Percentiles rank a stretch among this genome's conserved stretches.
Conservation (phyloP, 2,888 invertebrate species). For the Autographa pulchrina region DNA sequence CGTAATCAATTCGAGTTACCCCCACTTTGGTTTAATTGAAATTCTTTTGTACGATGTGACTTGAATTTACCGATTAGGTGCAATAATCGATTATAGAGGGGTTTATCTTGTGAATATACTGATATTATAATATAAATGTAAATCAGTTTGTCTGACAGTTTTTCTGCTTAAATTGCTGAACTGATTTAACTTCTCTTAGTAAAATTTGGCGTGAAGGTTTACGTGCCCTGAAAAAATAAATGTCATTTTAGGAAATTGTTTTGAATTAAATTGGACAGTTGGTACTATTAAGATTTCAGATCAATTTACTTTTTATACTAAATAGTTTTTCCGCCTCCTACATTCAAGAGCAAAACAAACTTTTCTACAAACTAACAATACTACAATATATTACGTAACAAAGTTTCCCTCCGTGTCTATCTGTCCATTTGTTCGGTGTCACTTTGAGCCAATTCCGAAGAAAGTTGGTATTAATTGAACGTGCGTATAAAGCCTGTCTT, state of each 20-base stretch:
- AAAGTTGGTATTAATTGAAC: conserved; percentile 42
- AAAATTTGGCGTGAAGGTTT: too few relatives aligned
- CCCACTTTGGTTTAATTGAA: conserved; percentile 77
- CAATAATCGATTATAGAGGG: conserved; percentile 50
- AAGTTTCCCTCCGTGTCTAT: conserved; percentile 22
- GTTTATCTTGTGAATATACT: conserved; percentile 19
- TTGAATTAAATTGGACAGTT: background rate
- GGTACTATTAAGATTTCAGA: background rate
- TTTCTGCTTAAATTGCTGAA: background rate
- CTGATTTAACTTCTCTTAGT: background rate
- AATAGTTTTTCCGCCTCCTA: background rate
- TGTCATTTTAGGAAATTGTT: too few relatives aligned
- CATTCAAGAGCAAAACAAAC: background rate
- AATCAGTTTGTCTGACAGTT: background rate
- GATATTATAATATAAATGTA: conserved; percentile 1
- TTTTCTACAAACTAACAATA: background rate
- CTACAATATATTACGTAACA: background rate
- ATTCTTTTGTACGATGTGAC: conserved; percentile 80
- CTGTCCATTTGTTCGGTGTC: conserved; percentile 10
- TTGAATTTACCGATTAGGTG: conserved; percentile 68
- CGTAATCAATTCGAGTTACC: conserved; percentile 82
- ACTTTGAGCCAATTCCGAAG: conserved; percentile 18
- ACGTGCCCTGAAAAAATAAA: too few relatives aligned
- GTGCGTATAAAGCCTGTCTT: conserved; percentile 20
- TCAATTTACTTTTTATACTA: too few relatives aligned